Base-by-base conservation (phyloP, 1,140 invertebrate genomes). In the Panagrolaimus sp. region DNA sequence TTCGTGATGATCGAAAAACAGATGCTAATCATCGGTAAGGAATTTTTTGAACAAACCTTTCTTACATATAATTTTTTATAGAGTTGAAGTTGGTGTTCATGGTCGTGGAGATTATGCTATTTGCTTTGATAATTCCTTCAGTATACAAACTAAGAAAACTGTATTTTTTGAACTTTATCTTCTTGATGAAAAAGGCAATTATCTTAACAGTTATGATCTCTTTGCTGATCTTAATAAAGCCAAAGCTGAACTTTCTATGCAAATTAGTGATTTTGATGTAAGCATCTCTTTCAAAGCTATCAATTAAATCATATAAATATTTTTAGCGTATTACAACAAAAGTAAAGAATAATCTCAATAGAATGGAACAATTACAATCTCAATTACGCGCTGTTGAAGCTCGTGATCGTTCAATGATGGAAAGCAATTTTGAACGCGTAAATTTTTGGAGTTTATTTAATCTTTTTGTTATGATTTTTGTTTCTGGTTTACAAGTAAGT, bases 71-170 rank as follows among this genome's bases (percentile, higher is more conserved):
- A 38, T 28, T 12, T 32, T 32, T 68, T 63, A 43, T 6, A 48
- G 68, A 67, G 65, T 77, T 32, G 38, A 66, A 28, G 43, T 77
- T 28, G 65, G 70, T 28, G 67, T 74, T 38, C 67, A 76, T 44
- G 71, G 76, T 52, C 15, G 65, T 52, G 85, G 85, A 43, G 84
- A 85, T 67, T 85, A 85, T 73, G 80, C 80, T 65, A 72, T 86
- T 12, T 86, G 85, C 63, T 83, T 86, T 73, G 85, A 86, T 71
- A 86, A 86, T 68, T 78, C 81, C 15, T 86, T 86, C 73, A 84
- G 82, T 70, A 76, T 78, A n/a, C 82, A 84, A 70, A 78, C 81
- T 9, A 71, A 69, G 8, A 85, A 85, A 71, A 63, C 83, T 9
- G 67, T 85, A 44, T 86, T 83, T 72, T 85, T 86, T 79, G 84